Evolutionary conservation across 1,140 invertebrate species (phyloP).

Genomic region (Daktulosphaira vitifoliae): DNA sequence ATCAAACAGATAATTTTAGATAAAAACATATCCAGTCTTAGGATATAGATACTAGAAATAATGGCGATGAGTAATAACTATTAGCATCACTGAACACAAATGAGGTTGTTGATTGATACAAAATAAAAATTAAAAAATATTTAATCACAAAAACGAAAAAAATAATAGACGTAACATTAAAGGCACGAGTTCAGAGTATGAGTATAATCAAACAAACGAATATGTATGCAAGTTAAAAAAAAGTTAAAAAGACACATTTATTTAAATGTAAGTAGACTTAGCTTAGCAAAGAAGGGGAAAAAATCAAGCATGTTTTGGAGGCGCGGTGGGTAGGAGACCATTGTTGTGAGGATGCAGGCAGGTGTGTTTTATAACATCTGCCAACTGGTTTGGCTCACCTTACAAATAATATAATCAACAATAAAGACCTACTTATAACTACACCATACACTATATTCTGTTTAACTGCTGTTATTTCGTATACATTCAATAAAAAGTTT

Average conservation of each 20-base stretch:
- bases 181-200: too few relatives aligned
- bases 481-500: constrained; percentile 8
- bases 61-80: too few relatives aligned
- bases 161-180: too few relatives aligned
- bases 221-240: neutral
- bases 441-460: neutral
- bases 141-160: too few relatives aligned
- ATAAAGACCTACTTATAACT: constrained; percentile 31
- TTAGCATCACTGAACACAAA: too few relatives aligned
- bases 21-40: too few relatives aligned
- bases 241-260: constrained; percentile 6
- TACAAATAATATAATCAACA: constrained; percentile 34
- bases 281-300: constrained; percentile 3
- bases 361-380: constrained; percentile 33
- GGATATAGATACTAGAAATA: too few relatives aligned
- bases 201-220: too few relatives aligned
- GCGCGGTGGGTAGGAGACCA: constrained; percentile 19
- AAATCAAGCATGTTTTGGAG: constrained; percentile 18
- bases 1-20: too few relatives aligned
- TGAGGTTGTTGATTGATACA: too few relatives aligned
- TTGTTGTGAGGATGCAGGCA: constrained; percentile 32
- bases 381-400: constrained; percentile 33
- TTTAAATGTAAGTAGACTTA: constrained; percentile 12
- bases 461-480: neutral
- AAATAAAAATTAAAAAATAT: too few relatives aligned